A percentile compares a stretch with the other conserved stretches of the same genome.
These are phyloP conservation scores for Epinephelus moara DNA, from an alignment of 2,113 vertebrate species.

Conservation along the genomic window DNA sequence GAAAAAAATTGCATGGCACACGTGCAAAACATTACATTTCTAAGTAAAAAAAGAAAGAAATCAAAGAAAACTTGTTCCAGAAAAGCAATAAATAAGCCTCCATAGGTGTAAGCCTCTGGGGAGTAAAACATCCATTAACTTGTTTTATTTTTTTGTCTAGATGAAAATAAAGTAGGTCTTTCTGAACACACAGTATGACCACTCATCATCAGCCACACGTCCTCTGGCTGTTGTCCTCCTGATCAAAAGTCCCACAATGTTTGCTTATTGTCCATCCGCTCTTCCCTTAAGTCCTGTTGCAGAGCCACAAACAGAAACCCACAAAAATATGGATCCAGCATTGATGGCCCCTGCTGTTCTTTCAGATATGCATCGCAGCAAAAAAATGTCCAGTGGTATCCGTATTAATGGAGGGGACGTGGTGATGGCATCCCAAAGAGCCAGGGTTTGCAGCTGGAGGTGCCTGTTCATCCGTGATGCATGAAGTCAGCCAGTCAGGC, in stretches of 20 bases:
- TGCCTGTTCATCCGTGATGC: conserved; percentile 59
- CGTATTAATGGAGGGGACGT: conserved; percentile 38
- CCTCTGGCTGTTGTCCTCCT: conserved; percentile 47
- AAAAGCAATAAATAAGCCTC: conserved; percentile 81
- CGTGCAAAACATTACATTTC: conserved; percentile 84
- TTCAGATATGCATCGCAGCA: conserved; percentile 64
- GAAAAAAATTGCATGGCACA: conserved; percentile 82
- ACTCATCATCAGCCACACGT: conserved; percentile 16
- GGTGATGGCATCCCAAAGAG: conserved; percentile 47
- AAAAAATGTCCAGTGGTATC: conserved; percentile 56
- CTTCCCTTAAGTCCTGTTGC: conserved; percentile 25
- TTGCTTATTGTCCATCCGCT: conserved; percentile 53
- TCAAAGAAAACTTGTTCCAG: conserved; percentile 69
- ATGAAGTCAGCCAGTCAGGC: conserved; percentile 71
- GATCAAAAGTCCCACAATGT: conserved; percentile 68
- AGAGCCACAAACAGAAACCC: conserved; percentile 49
- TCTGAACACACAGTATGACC: conserved; percentile 63
- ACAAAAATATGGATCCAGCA: conserved; percentile 59
- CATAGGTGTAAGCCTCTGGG: conserved; percentile 63
- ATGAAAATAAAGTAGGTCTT: conserved; percentile 82
- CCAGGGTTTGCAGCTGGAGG: conserved; percentile 45
- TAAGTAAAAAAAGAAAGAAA: conserved; percentile 72
- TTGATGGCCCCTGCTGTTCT: conserved; percentile 24
- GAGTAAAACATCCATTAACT: conserved; percentile 77
- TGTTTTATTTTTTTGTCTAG: conserved; percentile 68